Evolutionary conservation across 2,113 vertebrate species (phyloP).

Genomic region (Onychorhynchus coronatus): DNA sequence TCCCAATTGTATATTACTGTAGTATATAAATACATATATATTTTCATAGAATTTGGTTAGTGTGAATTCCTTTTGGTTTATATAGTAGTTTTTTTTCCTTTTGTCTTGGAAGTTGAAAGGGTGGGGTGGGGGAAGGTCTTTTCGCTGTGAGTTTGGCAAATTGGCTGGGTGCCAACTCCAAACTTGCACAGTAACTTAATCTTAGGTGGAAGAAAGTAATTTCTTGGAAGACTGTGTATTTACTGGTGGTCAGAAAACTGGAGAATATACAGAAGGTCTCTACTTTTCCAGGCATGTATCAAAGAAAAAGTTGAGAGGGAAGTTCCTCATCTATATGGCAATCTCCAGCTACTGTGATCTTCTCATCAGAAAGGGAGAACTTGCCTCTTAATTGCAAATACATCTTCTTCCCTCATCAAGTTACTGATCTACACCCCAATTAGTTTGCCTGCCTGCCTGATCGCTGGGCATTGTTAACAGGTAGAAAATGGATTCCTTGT

Average conservation of each 20-base stretch:
- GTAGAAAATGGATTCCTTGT: background rate
- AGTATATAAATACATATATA: no score
- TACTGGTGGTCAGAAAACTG: background rate
- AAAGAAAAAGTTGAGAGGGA: background rate
- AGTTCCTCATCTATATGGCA: rapidly evolving
- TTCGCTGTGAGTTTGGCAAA: no score
- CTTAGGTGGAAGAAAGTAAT: background rate
- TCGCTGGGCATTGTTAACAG: rapidly evolving
- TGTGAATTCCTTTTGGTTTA: no score
- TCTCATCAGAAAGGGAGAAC: background rate
- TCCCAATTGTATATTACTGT: no score
- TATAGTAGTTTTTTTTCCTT: no score
- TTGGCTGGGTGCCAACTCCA: no score
- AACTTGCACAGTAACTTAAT: background rate
- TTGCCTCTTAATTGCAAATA: background rate
- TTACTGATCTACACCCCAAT: background rate
- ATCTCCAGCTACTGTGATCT: background rate
- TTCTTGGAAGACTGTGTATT: rapidly evolving
- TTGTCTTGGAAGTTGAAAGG: no score
- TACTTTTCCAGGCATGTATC: background rate
- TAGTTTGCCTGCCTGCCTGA: background rate
- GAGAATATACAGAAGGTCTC: background rate
- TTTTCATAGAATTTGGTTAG: no score
- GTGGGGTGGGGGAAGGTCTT: no score
- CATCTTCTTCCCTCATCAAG: background rate